These are phyloP conservation scores for Cheiracanthium punctorium DNA, from an alignment of 2,888 invertebrate genomes.

Conservation along the genomic window DNA sequence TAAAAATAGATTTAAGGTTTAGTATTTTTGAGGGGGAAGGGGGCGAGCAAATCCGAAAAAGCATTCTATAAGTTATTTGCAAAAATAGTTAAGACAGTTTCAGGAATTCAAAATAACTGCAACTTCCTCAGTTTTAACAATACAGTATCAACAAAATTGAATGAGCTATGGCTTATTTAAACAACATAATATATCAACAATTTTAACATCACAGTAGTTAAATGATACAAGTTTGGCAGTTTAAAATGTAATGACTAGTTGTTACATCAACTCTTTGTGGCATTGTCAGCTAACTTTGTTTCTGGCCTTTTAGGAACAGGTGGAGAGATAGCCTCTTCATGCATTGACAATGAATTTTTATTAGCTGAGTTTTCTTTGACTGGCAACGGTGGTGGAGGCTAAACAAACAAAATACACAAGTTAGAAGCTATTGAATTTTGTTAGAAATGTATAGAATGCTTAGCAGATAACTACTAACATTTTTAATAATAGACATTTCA, in stretches of 20 bases:
- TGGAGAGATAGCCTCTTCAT: background rate
- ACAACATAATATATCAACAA: background rate
- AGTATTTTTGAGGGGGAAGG: no score
- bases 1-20: no score
- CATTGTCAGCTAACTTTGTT: constrained; percentile 11
- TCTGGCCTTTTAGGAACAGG: constrained; percentile 68
- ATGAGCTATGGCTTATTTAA: constrained; percentile 3
- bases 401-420: background rate
- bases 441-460: no score
- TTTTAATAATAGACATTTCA: no score
- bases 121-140: no score
- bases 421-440: no score
- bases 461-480: no score
- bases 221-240: constrained; percentile 42
- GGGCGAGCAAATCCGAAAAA: no score
- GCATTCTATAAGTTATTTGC: no score
- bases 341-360: constrained; percentile 34
- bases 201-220: background rate
- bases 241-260: constrained; percentile 48
- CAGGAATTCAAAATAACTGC: no score
- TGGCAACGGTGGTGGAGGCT: constrained; percentile 71
- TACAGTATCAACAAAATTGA: no score
- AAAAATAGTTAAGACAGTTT: no score
- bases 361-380: constrained; percentile 57
- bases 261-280: constrained; percentile 42